phyloP scores from a whole-genome alignment of 2,113 vertebrate genomes.

The Stercorarius parasiticus region DNA sequence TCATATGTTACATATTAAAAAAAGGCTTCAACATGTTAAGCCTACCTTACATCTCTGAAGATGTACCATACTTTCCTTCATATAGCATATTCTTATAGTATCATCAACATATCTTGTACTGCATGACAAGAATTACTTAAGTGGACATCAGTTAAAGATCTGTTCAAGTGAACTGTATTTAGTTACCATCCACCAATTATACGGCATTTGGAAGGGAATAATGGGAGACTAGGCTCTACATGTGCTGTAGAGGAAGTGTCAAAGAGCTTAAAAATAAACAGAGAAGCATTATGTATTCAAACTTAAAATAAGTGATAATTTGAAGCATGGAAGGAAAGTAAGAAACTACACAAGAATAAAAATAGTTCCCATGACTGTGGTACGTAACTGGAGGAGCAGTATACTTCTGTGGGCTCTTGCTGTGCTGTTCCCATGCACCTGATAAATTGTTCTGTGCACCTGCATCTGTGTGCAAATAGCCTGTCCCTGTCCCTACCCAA shows the following conservation, averaged over 20 bases:
- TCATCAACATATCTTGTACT: neutral
- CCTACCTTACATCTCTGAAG: neutral
- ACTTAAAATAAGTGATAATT: neutral
- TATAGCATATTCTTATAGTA: neutral
- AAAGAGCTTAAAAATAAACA: slow-evolving; percentile 28
- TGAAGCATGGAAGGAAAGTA: neutral
- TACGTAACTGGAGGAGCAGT: neutral
- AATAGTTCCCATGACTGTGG: neutral
- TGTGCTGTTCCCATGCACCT: neutral
- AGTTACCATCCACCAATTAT: neutral
- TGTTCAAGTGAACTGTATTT: neutral
- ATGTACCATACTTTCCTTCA: neutral
- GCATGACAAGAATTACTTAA: neutral
- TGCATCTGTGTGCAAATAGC: neutral
- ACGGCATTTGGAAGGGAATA: neutral
- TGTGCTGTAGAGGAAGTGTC: slow-evolving; percentile 37
- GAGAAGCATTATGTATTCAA: neutral
- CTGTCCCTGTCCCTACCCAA: neutral
- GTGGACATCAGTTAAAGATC: neutral
- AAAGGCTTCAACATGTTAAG: slow-evolving; percentile 8
- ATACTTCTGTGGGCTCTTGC: neutral
- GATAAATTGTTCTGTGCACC: neutral
- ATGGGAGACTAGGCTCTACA: neutral
- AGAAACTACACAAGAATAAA: neutral
- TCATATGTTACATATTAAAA: slow-evolving; percentile 48